These are phyloP conservation scores for Trichosurus vulpecula DNA, from an alignment of 2,797 vertebrate species.

Conservation along the genomic window DNA sequence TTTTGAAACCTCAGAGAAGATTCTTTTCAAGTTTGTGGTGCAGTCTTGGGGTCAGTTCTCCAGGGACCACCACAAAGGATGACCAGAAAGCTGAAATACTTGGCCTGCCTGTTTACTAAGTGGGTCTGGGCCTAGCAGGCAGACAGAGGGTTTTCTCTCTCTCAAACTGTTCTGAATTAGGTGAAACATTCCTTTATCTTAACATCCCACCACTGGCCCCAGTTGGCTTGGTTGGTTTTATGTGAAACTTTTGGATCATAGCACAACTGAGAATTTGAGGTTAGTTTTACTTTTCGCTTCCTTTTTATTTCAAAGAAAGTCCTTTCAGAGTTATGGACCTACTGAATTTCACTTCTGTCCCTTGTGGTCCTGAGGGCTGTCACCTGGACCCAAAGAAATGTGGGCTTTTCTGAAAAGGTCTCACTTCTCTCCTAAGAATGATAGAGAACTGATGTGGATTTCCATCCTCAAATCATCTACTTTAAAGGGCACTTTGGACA, in stretches of 20 bases:
- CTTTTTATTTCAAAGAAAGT: slow-evolving; percentile 61
- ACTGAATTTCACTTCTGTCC: slow-evolving; percentile 31
- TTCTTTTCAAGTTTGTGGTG: slow-evolving; percentile 71
- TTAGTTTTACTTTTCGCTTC: slow-evolving; percentile 62
- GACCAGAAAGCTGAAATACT: slow-evolving; percentile 53
- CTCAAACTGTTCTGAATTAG: not conserved
- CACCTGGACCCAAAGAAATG: slow-evolving; percentile 58
- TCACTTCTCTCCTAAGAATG: slow-evolving; percentile 13
- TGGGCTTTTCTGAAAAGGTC: slow-evolving; percentile 50
- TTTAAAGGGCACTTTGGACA: not conserved
- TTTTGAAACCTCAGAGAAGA: slow-evolving; percentile 64
- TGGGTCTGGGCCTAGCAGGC: slow-evolving; percentile 13
- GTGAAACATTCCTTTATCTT: slow-evolving; percentile 42
- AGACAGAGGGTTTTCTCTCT: slow-evolving; percentile 22
- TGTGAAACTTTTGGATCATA: slow-evolving; percentile 58
- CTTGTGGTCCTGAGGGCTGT: slow-evolving; percentile 56
- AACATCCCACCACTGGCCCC: slow-evolving; percentile 36
- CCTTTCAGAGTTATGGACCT: slow-evolving; percentile 46
- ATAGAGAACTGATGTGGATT: slow-evolving; percentile 19
- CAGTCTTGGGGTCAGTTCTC: slow-evolving; percentile 40
- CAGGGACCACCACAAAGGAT: slow-evolving; percentile 56
- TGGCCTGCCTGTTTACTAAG: slow-evolving; percentile 6
- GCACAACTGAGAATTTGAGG: slow-evolving; percentile 28
- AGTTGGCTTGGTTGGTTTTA: not conserved
- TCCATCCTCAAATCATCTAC: not conserved